phyloP scores from a whole-genome alignment of 2,113 vertebrate species.

The Seriola dumerili region DNA sequence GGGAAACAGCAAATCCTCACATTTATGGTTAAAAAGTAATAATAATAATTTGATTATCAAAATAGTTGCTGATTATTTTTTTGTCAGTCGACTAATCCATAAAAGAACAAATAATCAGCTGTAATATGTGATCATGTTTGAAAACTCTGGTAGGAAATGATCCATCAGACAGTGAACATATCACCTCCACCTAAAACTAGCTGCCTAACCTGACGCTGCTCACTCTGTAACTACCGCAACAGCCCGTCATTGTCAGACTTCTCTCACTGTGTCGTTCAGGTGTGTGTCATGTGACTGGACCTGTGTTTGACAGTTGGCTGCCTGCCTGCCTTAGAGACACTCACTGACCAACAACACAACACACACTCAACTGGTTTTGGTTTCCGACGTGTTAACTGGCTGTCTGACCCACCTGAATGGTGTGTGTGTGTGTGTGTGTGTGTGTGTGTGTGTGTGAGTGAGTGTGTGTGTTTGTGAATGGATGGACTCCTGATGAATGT shows the following conservation, averaged over 20 bases:
- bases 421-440: slow-evolving; percentile 23
- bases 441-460: slow-evolving; percentile 26
- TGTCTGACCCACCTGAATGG: slow-evolving; percentile 56
- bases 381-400: slow-evolving; percentile 12
- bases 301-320: slow-evolving; percentile 28
- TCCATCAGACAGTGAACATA: not conserved
- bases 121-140: no score
- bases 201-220: not conserved
- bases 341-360: slow-evolving; percentile 56
- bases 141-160: no score
- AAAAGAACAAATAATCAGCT: no score
- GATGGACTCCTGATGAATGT: slow-evolving; percentile 59
- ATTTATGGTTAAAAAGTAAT: not conserved
- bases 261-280: slow-evolving; percentile 15
- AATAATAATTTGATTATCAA: no score
- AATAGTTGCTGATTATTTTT: no score
- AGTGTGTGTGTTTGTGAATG: slow-evolving; percentile 27
- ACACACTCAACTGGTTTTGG: slow-evolving; percentile 3
- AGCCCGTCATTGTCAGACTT: slow-evolving; percentile 45
- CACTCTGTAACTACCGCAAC: no score
- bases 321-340: slow-evolving; percentile 37
- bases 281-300: slow-evolving; percentile 32
- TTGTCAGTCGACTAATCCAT: no score
- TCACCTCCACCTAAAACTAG: not conserved
- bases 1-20: not conserved